Percentiles rank a stretch among this genome's conserved stretches.
Evolutionary conservation across 2,797 vertebrate genomes (phyloP).

Genomic region (Sebastes kiyomatsui): DNA sequence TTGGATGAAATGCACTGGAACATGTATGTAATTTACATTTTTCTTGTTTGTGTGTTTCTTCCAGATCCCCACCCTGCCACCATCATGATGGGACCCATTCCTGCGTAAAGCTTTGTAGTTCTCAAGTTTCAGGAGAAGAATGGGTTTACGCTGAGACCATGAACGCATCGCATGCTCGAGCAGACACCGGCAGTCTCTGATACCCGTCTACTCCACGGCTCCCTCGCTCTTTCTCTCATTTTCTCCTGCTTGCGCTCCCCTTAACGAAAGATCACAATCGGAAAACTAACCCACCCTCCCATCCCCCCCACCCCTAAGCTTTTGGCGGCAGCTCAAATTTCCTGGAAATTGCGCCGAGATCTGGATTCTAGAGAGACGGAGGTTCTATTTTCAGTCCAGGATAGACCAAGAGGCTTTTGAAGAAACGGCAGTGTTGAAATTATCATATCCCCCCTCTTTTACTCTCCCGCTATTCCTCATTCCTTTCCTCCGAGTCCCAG

Average conservation of each 20-base stretch:
- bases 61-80: constrained; percentile 54
- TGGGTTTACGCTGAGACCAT: constrained; percentile 56
- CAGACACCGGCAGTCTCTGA: constrained; percentile 52
- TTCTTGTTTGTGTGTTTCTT: constrained; percentile 52
- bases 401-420: constrained; percentile 60
- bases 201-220: constrained; percentile 8
- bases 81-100: constrained; percentile 44
- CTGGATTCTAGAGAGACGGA: constrained; percentile 53
- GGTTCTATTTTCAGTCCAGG: constrained; percentile 57
- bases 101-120: constrained; percentile 24
- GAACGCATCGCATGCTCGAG: constrained; percentile 48
- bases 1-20: background rate
- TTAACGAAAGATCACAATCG: constrained; percentile 47
- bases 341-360: constrained; percentile 61
- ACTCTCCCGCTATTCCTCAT: constrained; percentile 45
- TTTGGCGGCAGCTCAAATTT: constrained; percentile 51
- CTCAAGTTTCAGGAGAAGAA: constrained; percentile 29
- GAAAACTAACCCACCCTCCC: constrained; percentile 14
- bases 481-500: constrained; percentile 57
- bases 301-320: constrained; percentile 1
- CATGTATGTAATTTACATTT: constrained; percentile 1
- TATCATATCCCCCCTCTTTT: constrained; percentile 42
- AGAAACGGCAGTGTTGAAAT: constrained; percentile 55
- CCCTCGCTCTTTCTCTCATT: constrained; percentile 12
- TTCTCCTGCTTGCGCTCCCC: constrained; percentile 16